These are phyloP conservation scores for Antigone vipio DNA, from an alignment of 2,113 vertebrate species.

Conservation along the genomic window DNA sequence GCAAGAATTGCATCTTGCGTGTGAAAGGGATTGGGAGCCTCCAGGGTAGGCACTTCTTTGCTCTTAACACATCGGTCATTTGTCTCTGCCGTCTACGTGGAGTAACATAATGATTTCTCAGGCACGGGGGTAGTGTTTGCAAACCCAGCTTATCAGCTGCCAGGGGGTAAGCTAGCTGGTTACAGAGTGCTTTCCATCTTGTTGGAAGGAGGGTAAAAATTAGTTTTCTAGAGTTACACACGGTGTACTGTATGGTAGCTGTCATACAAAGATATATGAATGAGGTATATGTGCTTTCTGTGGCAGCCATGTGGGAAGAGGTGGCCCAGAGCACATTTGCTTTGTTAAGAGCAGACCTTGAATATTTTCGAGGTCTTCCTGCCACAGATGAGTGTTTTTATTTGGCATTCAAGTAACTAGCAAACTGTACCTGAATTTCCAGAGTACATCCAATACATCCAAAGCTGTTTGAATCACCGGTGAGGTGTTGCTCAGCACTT, in stretches of 20 bases:
- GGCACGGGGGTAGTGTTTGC: background rate
- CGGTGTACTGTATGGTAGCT: background rate
- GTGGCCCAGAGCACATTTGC: rapidly evolving
- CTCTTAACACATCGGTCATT: background rate
- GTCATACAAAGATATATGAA: background rate
- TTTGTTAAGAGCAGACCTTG: background rate
- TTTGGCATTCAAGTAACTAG: background rate
- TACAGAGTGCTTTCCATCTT: background rate
- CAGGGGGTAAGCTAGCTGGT: background rate
- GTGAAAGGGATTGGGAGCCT: background rate
- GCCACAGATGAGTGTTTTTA: background rate
- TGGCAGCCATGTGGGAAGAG: background rate
- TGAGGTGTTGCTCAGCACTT: background rate
- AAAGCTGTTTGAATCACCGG: background rate
- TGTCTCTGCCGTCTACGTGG: background rate
- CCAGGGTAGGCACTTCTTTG: background rate
- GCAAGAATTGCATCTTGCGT: background rate
- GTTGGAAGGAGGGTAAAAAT: background rate
- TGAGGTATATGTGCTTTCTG: background rate
- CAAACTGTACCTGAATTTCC: background rate
- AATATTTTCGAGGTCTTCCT: background rate
- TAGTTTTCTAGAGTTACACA: background rate
- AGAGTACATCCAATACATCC: background rate
- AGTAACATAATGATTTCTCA: background rate
- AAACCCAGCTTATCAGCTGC: background rate